phyloP scores from a whole-genome alignment of 2,113 vertebrate genomes.

The Podarcis muralis region DNA sequence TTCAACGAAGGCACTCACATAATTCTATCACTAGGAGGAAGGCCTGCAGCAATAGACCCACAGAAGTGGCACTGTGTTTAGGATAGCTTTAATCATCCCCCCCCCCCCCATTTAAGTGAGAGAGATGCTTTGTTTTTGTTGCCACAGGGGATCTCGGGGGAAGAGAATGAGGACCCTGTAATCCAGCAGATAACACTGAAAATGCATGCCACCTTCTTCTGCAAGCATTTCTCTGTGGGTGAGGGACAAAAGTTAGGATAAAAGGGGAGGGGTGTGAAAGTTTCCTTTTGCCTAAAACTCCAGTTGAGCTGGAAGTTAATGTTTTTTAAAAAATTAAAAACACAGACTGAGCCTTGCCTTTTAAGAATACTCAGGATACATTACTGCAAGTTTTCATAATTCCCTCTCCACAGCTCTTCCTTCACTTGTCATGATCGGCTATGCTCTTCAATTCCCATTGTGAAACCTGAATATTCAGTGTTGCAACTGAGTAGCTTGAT shows the following conservation, averaged over 20 bases:
- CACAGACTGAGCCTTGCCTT: background rate
- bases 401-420: background rate
- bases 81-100: background rate
- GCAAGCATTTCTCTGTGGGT: background rate
- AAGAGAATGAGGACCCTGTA: slow-evolving; percentile 22
- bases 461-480: background rate
- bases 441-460: background rate
- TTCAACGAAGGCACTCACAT: slow-evolving; percentile 21
- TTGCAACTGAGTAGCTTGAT: background rate
- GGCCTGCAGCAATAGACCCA: background rate
- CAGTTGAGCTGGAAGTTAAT: background rate
- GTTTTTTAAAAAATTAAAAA: background rate
- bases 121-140: slow-evolving; percentile 9
- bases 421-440: background rate
- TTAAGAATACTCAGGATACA: background rate
- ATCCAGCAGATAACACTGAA: slow-evolving; percentile 4
- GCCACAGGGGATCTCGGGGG: slow-evolving; percentile 2
- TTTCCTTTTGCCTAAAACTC: background rate
- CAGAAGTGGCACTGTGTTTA: background rate
- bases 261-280: background rate
- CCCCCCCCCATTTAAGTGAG: background rate
- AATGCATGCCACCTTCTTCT: background rate
- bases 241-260: background rate
- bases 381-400: background rate
- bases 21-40: slow-evolving; percentile 6